A percentile compares a stretch with the other conserved stretches of the same genome.
These are phyloP conservation scores for Semaprochilodus insignis DNA, from an alignment of 2,797 vertebrate species.

Conservation along the genomic window DNA sequence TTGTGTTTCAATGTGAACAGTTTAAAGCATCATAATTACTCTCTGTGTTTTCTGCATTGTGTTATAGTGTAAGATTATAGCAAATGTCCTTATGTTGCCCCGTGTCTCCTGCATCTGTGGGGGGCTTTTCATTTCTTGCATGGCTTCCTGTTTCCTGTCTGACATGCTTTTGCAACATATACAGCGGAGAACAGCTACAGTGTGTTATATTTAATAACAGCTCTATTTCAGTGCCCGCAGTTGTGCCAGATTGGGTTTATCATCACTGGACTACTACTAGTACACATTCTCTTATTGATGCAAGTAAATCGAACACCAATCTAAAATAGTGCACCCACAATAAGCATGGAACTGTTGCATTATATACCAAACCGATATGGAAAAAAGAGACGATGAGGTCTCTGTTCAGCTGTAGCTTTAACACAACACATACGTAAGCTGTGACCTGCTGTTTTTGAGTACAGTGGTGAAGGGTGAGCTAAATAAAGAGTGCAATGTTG, in stretches of 20 bases:
- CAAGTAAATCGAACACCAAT: background rate
- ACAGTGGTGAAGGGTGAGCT: background rate
- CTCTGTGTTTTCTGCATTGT: background rate
- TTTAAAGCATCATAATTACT: background rate
- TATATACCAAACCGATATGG: background rate
- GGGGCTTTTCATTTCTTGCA: slow-evolving; percentile 54
- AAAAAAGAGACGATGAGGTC: background rate
- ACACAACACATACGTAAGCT: background rate
- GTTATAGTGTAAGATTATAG: background rate
- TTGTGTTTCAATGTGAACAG: background rate
- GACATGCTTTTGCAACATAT: slow-evolving; percentile 40
- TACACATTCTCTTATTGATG: too few species aligned
- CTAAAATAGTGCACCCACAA: background rate
- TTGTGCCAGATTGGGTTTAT: background rate
- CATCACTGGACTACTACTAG: background rate
- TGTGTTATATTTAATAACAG: background rate
- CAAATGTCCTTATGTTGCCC: slow-evolving; percentile 14
- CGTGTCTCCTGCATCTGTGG: slow-evolving; percentile 32
- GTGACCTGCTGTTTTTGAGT: background rate
- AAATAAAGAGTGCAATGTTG: background rate
- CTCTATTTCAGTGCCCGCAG: too few species aligned
- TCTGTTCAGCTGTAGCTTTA: background rate
- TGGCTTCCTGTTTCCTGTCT: slow-evolving; percentile 61
- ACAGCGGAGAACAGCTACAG: background rate
- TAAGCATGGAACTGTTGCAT: background rate